Conservation (phyloP, 35 echinoderm and acorn worm species). For the Amphiura filiformis region DNA sequence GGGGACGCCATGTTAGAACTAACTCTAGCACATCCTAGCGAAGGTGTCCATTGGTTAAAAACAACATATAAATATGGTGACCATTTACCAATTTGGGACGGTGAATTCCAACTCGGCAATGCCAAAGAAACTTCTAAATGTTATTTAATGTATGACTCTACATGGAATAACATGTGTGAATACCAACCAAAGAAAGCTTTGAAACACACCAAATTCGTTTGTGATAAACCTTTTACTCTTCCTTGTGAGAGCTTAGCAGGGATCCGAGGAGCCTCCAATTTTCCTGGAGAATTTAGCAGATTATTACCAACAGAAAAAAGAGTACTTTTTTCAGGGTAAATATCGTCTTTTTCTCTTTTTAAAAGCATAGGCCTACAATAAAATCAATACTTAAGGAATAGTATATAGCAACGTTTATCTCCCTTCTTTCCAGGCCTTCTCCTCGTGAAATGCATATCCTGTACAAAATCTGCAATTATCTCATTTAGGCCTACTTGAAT, state of each 20-base stretch:
- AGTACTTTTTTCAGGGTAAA: background rate
- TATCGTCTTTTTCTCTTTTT: no score
- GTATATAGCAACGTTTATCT: no score
- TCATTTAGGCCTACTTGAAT: no score
- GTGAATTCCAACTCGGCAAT: background rate
- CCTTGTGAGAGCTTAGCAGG: background rate
- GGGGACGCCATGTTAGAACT: constrained; percentile 14
- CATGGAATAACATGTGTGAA: background rate
- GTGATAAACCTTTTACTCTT: background rate
- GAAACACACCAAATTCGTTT: background rate
- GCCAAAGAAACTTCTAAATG: background rate
- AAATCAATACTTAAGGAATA: no score
- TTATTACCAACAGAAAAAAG: background rate
- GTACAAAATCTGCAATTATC: no score
- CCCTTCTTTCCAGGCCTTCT: no score
- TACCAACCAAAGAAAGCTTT: constrained; percentile 1
- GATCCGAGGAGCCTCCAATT: background rate
- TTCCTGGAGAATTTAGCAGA: background rate
- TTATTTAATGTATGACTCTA: background rate
- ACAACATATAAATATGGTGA: background rate
- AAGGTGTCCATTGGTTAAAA: constrained; percentile 25
- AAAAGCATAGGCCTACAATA: no score
- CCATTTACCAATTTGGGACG: background rate
- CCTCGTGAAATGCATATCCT: no score
- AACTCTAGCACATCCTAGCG: constrained; percentile 50